Percentiles rank a stretch among this genome's conserved stretches.
These are phyloP conservation scores for Pithys albifrons DNA, from an alignment of 2,113 vertebrate genomes.

Conservation along the genomic window DNA sequence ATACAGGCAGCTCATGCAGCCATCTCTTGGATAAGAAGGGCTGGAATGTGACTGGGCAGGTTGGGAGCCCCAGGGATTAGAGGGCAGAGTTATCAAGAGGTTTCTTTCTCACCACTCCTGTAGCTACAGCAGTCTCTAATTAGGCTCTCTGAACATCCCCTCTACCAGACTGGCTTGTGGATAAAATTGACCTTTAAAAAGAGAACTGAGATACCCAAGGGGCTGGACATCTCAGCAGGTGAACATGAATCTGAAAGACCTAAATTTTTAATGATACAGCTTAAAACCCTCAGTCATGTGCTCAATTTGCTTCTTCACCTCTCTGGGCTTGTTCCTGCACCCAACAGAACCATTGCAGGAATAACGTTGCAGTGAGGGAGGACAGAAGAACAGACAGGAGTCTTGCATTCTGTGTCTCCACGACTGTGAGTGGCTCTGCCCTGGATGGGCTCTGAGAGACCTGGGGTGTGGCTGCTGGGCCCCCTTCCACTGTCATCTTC, in stretches of 20 bases:
- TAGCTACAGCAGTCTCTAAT: background rate
- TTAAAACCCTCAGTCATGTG: background rate
- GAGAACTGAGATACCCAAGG: background rate
- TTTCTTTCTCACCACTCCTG: background rate
- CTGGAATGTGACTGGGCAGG: background rate
- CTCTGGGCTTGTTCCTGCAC: background rate
- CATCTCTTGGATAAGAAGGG: background rate
- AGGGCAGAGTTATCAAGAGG: background rate
- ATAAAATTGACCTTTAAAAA: conserved; percentile 12
- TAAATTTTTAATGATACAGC: background rate
- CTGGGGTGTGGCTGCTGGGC: background rate
- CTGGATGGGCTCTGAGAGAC: background rate
- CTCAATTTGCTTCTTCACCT: background rate
- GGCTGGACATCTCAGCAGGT: background rate
- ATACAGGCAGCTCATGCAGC: background rate
- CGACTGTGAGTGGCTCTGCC: background rate
- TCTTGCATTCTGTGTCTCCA: background rate
- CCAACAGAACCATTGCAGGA: accelerated
- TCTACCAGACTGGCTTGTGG: background rate
- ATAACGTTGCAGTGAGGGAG: background rate
- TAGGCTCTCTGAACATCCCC: background rate
- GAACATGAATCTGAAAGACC: background rate
- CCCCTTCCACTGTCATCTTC: background rate
- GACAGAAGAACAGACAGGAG: background rate
- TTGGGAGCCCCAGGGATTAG: background rate